phyloP scores from a whole-genome alignment of 2,797 vertebrate genomes.

The Harpagifer antarcticus region DNA sequence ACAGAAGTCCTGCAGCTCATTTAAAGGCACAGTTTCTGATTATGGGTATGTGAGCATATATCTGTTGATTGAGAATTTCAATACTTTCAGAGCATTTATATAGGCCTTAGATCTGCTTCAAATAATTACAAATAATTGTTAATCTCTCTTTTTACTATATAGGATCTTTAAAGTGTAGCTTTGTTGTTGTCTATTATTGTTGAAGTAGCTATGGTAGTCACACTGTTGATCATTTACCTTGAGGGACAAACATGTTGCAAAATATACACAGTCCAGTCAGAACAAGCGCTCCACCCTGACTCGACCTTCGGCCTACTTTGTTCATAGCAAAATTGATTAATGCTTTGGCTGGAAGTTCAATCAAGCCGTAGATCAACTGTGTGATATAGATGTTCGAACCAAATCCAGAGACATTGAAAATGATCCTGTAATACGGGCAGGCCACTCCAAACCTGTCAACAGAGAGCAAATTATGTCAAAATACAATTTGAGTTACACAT shows the following conservation, averaged over 20 bases:
- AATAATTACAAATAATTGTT: too few relatives aligned
- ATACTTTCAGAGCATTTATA: too few relatives aligned
- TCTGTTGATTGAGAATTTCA: too few relatives aligned
- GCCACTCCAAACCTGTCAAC: constrained; percentile 87
- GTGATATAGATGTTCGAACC: constrained; percentile 87
- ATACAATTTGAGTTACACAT: background rate
- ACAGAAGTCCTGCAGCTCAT: too few relatives aligned
- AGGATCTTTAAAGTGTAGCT: background rate
- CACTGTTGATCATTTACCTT: constrained; percentile 58
- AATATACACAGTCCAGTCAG: constrained; percentile 77
- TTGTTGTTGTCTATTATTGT: background rate
- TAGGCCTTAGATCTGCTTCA: too few relatives aligned
- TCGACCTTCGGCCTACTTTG: constrained; percentile 80
- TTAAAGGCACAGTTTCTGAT: too few relatives aligned
- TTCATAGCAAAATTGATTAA: constrained; percentile 78
- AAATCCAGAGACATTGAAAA: constrained; percentile 86
- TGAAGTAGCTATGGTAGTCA: background rate
- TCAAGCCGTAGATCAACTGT: constrained; percentile 87
- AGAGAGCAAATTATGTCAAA: background rate
- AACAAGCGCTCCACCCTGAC: constrained; percentile 75
- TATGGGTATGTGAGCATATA: too few relatives aligned
- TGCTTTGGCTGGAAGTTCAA: constrained; percentile 89
- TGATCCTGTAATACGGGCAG: constrained; percentile 89
- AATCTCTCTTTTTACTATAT: too few relatives aligned
- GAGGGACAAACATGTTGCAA: constrained; percentile 73